These are phyloP conservation scores for Andrena dorsata DNA, from an alignment of 2,888 invertebrate genomes.

Conservation along the genomic window DNA sequence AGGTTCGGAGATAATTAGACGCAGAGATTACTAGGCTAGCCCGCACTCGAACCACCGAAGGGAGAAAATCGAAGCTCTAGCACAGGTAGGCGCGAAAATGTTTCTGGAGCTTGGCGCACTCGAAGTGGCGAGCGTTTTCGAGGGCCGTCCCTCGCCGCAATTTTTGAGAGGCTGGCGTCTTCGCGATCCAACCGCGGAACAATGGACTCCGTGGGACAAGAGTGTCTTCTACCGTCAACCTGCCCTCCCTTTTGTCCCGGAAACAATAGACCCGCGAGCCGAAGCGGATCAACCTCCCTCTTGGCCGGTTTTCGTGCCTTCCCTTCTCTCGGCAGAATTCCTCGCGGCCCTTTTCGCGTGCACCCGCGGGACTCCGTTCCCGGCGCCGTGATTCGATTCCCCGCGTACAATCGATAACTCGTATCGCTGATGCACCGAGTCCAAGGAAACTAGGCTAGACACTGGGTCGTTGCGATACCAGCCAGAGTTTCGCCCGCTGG, in stretches of 20 bases:
- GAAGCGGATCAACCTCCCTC: conserved; percentile 25
- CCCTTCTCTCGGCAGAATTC: neutral
- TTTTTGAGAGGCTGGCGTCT: conserved; percentile 42
- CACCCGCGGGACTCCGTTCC: conserved; percentile 11
- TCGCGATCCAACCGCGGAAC: conserved; percentile 35
- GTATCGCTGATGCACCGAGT: neutral
- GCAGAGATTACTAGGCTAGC: too few relatives aligned
- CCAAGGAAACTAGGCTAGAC: neutral
- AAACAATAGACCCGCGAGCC: conserved; percentile 49
- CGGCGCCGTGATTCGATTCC: conserved; percentile 30
- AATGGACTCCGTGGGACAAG: conserved; percentile 46
- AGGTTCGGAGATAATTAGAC: too few relatives aligned
- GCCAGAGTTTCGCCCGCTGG: too few relatives aligned
- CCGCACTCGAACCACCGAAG: too few relatives aligned
- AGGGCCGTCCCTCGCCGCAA: conserved; percentile 26
- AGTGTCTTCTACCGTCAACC: conserved; percentile 44
- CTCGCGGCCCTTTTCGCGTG: conserved; percentile 35
- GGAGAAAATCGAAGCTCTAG: neutral
- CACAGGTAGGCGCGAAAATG: conserved; percentile 11
- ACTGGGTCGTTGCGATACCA: neutral
- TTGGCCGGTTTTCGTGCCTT: neutral
- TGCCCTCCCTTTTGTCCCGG: conserved; percentile 49
- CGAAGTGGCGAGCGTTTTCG: conserved; percentile 29
- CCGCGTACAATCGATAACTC: conserved; percentile 15
- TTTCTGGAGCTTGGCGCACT: conserved; percentile 17